Conservation (phyloP, 2,113 vertebrate genomes). For the Gallinago undulata region DNA sequence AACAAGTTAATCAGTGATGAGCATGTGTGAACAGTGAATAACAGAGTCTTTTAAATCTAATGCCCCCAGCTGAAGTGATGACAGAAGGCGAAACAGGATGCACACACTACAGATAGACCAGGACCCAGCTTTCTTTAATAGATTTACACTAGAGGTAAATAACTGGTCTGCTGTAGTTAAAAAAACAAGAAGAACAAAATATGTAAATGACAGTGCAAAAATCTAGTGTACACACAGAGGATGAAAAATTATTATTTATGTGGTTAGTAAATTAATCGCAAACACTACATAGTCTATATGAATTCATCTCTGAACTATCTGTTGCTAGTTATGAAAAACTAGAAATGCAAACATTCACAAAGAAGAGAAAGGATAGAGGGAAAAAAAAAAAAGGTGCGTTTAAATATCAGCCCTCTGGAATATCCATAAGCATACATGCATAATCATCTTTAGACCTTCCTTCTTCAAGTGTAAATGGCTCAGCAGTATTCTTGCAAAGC, state of each 20-base stretch:
- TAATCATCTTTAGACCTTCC: conserved; percentile 29
- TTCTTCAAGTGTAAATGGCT: conserved; percentile 31
- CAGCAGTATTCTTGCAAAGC: neutral
- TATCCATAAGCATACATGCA: neutral
- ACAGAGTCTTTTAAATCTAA: neutral
- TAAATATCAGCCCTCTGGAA: neutral
- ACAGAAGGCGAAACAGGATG: neutral
- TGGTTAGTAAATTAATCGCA: neutral
- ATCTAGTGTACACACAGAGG: neutral
- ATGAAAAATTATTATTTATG: neutral
- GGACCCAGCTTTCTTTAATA: neutral
- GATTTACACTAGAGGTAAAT: neutral
- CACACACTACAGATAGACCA: neutral
- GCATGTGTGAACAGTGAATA: neutral
- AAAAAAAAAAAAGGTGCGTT: neutral
- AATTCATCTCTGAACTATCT: neutral
- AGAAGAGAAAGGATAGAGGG: neutral
- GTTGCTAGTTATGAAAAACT: neutral
- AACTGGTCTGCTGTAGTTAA: neutral
- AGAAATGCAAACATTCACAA: neutral
- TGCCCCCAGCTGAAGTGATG: neutral
- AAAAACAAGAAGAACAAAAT: neutral
- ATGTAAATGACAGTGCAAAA: neutral
- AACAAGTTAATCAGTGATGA: neutral
- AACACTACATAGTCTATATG: neutral